Conservation (phyloP, 30 jellyfish, hydroid and myxozoan species). For the Turritopsis dohrnii region DNA sequence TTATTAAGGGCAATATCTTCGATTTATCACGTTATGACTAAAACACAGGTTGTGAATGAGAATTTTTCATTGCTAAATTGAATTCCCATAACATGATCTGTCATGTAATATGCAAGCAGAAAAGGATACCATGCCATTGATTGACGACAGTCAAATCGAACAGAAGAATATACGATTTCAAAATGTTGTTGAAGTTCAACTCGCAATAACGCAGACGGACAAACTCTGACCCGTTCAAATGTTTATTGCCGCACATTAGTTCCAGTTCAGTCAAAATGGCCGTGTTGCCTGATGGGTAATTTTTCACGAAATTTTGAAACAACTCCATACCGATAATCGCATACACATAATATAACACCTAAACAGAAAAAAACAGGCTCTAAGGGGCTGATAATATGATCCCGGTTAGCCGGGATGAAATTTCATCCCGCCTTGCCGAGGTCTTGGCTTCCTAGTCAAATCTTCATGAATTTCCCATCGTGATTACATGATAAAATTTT, state of each 20-base stretch:
- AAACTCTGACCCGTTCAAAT: slow-evolving; percentile 55
- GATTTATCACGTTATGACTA: too few relatives aligned
- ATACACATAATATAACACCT: slow-evolving; percentile 74
- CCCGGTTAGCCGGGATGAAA: too few relatives aligned
- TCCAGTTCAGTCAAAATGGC: slow-evolving; percentile 21
- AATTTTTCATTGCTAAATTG: too few relatives aligned
- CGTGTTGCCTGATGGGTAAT: slow-evolving; percentile 9
- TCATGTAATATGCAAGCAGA: too few relatives aligned
- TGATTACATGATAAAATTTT: too few relatives aligned
- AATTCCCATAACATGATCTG: too few relatives aligned
- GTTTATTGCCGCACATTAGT: slow-evolving; percentile 59
- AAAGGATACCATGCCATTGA: slow-evolving; percentile 99
- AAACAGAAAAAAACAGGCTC: slow-evolving; percentile 8
- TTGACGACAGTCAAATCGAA: slow-evolving; percentile 93
- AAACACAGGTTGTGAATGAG: too few relatives aligned
- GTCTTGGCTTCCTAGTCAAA: too few relatives aligned
- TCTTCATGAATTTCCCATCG: too few relatives aligned
- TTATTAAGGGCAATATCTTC: background rate
- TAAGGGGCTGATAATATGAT: too few relatives aligned
- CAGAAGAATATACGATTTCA: slow-evolving; percentile 68
- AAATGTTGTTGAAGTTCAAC: slow-evolving; percentile 75
- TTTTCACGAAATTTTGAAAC: slow-evolving; percentile 53
- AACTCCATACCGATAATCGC: slow-evolving; percentile 93
- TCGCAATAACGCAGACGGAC: slow-evolving; percentile 84
- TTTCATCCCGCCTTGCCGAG: too few relatives aligned